These are phyloP conservation scores for Calyptomena viridis DNA, from an alignment of 2,113 vertebrate species.

Conservation along the genomic window DNA sequence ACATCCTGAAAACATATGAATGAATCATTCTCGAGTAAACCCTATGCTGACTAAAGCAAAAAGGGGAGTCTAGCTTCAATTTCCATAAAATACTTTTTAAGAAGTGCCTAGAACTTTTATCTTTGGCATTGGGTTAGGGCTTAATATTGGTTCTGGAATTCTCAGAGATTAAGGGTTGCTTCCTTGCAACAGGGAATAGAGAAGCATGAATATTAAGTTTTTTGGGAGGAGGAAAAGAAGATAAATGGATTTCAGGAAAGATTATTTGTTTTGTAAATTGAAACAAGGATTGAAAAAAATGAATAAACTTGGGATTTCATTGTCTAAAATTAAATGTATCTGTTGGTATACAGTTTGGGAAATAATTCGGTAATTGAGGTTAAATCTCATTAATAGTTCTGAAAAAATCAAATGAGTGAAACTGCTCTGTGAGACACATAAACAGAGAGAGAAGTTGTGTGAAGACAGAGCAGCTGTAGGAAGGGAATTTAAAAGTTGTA, in stretches of 20 bases:
- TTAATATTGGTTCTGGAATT: background rate
- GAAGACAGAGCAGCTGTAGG: background rate
- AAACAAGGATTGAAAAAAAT: background rate
- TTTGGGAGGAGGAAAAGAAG: fast-evolving
- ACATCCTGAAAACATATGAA: background rate
- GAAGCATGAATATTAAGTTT: background rate
- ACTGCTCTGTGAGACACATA: background rate
- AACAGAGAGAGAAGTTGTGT: background rate
- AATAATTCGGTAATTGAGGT: background rate
- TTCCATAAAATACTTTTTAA: background rate
- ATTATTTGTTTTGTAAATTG: background rate
- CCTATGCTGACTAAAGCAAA: background rate
- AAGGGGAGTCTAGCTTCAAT: background rate
- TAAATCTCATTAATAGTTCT: background rate
- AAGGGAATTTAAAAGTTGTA: too few relatives aligned
- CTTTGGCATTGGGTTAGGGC: background rate
- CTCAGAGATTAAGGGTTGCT: background rate
- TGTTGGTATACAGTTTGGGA: background rate
- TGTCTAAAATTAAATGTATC: background rate
- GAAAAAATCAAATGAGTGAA: background rate
- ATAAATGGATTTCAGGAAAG: background rate
- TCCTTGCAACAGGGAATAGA: background rate
- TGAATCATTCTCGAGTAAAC: background rate
- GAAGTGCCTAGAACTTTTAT: background rate
- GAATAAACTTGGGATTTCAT: background rate